These are phyloP conservation scores for Ammospiza maritima DNA, from an alignment of 2,797 vertebrate species.

Conservation along the genomic window DNA sequence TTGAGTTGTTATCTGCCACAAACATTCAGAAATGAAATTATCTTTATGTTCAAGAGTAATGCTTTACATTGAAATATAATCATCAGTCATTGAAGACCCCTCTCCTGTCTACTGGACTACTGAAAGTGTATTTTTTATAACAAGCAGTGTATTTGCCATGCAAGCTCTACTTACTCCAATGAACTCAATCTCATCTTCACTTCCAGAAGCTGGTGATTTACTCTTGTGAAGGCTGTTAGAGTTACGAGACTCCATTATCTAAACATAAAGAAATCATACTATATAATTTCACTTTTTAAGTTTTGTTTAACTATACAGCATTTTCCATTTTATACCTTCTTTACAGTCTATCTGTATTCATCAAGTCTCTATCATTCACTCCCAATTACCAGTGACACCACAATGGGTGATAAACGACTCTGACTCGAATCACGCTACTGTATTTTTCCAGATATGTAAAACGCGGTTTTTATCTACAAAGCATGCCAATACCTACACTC, in stretches of 20 bases:
- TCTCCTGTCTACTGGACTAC: not conserved
- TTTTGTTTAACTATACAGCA: not conserved
- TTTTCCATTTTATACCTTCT: not conserved
- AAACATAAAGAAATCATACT: conserved; percentile 12
- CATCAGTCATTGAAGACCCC: not conserved
- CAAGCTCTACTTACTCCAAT: conserved; percentile 68
- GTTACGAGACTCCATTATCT: conserved; percentile 68
- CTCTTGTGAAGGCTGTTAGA: not conserved
- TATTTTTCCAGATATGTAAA: rapidly evolving
- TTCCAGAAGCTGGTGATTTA: conserved; percentile 18
- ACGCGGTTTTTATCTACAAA: not conserved
- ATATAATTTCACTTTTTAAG: not conserved
- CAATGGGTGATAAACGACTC: rapidly evolving
- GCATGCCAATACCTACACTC: rapidly evolving
- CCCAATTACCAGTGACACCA: rapidly evolving
- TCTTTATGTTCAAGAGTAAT: not conserved
- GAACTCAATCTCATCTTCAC: conserved; percentile 79
- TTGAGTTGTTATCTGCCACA: not conserved
- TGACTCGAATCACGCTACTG: rapidly evolving
- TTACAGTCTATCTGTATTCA: not conserved
- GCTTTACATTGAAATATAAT: not conserved
- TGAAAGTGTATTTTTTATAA: not conserved
- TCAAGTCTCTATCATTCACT: too few relatives aligned
- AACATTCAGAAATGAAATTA: not conserved
- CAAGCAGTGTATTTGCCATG: not conserved